Conservation (phyloP, 2,888 invertebrate genomes). For the Eretmocerus hayati region DNA sequence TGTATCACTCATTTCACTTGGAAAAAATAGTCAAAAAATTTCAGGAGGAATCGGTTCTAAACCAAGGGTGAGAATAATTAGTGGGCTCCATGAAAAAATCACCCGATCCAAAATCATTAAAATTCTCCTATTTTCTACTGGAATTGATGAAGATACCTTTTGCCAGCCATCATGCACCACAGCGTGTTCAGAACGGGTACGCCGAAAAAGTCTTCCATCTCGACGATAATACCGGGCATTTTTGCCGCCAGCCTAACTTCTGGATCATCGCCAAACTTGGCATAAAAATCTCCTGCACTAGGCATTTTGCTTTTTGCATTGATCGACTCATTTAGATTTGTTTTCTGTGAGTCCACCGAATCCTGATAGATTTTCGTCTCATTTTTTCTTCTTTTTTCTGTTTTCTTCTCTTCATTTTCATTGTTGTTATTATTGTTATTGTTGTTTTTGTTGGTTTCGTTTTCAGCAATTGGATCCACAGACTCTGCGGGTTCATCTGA, state of each 20-base stretch:
- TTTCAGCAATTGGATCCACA: not conserved
- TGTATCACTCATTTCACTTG: no score
- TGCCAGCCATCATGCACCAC: constrained; percentile 79
- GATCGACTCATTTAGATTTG: not conserved
- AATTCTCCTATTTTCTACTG: no score
- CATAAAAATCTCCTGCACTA: constrained; percentile 35
- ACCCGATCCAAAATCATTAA: no score
- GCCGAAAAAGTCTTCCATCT: constrained; percentile 69
- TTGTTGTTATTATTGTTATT: constrained; percentile 5
- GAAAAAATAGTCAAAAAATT: no score
- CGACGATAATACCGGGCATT: constrained; percentile 48
- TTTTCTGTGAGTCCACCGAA: constrained; percentile 22
- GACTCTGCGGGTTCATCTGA: not conserved
- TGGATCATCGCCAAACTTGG: constrained; percentile 34
- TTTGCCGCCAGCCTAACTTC: constrained; percentile 31
- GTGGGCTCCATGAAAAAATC: no score
- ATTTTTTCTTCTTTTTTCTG: constrained; percentile 21
- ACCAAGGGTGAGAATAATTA: no score
- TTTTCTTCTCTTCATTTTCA: constrained; percentile 3
- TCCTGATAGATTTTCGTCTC: constrained; percentile 33
- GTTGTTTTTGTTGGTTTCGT: constrained; percentile 6
- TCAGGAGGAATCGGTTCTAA: no score
- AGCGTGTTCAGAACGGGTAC: constrained; percentile 72
- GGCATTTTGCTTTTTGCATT: constrained; percentile 9
- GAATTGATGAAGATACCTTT: no score